These are phyloP conservation scores for Temnothorax longispinosus DNA, from an alignment of 1,140 invertebrate genomes.

Conservation along the genomic window DNA sequence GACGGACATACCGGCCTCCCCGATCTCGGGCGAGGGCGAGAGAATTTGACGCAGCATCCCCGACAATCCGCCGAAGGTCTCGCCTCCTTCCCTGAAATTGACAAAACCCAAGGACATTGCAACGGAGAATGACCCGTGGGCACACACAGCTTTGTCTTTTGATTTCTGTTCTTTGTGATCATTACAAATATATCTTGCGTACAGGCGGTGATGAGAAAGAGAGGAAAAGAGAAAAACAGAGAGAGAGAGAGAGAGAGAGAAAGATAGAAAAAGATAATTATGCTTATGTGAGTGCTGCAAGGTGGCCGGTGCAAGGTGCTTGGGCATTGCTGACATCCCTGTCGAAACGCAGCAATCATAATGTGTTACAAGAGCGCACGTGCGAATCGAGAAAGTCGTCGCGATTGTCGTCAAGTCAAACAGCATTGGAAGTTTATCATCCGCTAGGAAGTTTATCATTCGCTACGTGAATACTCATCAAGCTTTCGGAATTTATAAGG, in stretches of 20 bases:
- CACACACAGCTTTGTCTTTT: slow-evolving; percentile 56
- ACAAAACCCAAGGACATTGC: slow-evolving; percentile 84
- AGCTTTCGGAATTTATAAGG: slow-evolving; percentile 47
- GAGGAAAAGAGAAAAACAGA: neutral
- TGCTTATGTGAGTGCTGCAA: slow-evolving; percentile 77
- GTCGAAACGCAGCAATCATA: slow-evolving; percentile 43
- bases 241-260: slow-evolving; percentile 19
- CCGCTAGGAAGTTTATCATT: neutral
- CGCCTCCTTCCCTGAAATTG: slow-evolving; percentile 83
- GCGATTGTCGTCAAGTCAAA: slow-evolving; percentile 64
- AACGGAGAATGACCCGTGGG: slow-evolving; percentile 62
- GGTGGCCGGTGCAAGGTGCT: slow-evolving; percentile 82
- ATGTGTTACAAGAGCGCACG: slow-evolving; percentile 58
- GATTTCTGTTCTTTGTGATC: slow-evolving; percentile 51
- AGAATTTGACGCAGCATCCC: slow-evolving; percentile 85
- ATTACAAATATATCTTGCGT: slow-evolving; percentile 61
- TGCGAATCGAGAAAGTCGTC: slow-evolving; percentile 66
- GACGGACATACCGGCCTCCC: slow-evolving; percentile 74
- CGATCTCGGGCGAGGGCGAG: slow-evolving; percentile 83
- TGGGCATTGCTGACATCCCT: slow-evolving; percentile 76
- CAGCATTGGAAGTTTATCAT: slow-evolving; percentile 33
- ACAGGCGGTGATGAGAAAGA: slow-evolving; percentile 50
- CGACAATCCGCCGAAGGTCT: slow-evolving; percentile 83
- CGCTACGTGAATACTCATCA: slow-evolving; percentile 15
- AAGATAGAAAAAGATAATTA: slow-evolving; percentile 10